Evolutionary conservation across 2,113 vertebrate species (phyloP), one percentile per base, ranked within the genome.

Genomic region (Mus spicilegus): DNA sequence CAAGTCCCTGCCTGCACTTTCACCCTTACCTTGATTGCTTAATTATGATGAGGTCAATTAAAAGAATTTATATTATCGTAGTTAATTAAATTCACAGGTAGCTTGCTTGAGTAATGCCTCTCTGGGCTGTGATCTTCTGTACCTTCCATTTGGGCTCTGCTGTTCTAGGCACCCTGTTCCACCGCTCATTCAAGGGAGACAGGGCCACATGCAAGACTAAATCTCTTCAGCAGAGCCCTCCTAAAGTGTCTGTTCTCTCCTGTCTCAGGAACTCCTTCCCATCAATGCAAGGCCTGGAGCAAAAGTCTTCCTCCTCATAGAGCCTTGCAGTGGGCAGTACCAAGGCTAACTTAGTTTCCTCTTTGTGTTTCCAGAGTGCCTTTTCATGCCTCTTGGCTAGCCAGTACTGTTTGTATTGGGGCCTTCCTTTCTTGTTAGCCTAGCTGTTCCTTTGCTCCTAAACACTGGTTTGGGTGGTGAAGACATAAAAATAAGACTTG

Each of bases 181-280:
- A 7, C 42, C 58, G 36, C 22, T 10, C n/a, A 1, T 7, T 33
- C 51, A n/a, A 49, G 36, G 63, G 24, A 3, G 0, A 0, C 24
- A 28, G 51, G 70, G 28, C 85, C 39, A 7, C 0, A 3, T 12
- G 4, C 42, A 28, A 13, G 4, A 61, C 3, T 42, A 20, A 26
- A 0, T 20, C 1, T 72, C 36, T 26, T 22, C 19, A 2, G 17
- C n/a, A 73, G 17, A 63, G 63, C 7, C 10, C 36, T 1, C 3
- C 24, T 77, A 42, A 9, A 12, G 9, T 5, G 10, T n/a, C 85
- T 49, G 36, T 28, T 46, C 4, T 81, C 12, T 69, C 26, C 39
- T 72, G 3, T 80, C 69, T 46, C 42, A 10, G 16, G 61, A 93
- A 49, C 22, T 13, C 16, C 10, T 81, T 65, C n/a, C 9, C 1